A percentile compares a stretch with the other conserved stretches of the same genome.
Conservation (phyloP, 2,797 vertebrate genomes). For the Enteromius mattozi region DNA sequence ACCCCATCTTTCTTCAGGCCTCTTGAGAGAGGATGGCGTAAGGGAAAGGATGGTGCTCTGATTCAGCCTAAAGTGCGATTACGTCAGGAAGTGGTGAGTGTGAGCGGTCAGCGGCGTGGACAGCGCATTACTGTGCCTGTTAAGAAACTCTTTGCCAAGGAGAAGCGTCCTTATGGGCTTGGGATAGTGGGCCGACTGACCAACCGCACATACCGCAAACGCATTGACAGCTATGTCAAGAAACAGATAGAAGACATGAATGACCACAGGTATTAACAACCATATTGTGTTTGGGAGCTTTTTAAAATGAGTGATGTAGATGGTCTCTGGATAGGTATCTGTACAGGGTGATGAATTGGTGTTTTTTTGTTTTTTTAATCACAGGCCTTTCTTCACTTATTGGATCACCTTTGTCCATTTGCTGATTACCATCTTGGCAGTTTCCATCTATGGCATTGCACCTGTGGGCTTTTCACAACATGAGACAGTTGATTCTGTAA, state of each 20-base stretch:
- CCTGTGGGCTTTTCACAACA: conserved; percentile 97
- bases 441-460: conserved; percentile 92
- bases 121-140: conserved; percentile 90
- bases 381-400: conserved; percentile 96
- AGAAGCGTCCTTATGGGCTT: conserved; percentile 95
- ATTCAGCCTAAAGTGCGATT: conserved; percentile 89
- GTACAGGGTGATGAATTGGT: conserved; percentile 12
- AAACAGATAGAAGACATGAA: conserved; percentile 98
- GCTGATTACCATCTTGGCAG: conserved; percentile 90
- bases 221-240: conserved; percentile 93
- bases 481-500: conserved; percentile 95
- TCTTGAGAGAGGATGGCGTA: conserved; percentile 94
- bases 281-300: not conserved
- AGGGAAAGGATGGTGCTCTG: conserved; percentile 81
- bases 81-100: conserved; percentile 91
- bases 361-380: conserved; percentile 18
- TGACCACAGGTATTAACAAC: conserved; percentile 87
- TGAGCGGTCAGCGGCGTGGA: conserved; percentile 83
- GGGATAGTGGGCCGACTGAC: conserved; percentile 96
- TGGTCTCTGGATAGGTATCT: not conserved
- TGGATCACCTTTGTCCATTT: conserved; percentile 98
- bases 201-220: conserved; percentile 95
- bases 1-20: conserved; percentile 77
- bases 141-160: conserved; percentile 91
- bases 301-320: not conserved